Percentiles rank a stretch among this genome's conserved stretches.
Conservation (phyloP, 2,797 vertebrate species). For the Phoxinus dragarum region DNA sequence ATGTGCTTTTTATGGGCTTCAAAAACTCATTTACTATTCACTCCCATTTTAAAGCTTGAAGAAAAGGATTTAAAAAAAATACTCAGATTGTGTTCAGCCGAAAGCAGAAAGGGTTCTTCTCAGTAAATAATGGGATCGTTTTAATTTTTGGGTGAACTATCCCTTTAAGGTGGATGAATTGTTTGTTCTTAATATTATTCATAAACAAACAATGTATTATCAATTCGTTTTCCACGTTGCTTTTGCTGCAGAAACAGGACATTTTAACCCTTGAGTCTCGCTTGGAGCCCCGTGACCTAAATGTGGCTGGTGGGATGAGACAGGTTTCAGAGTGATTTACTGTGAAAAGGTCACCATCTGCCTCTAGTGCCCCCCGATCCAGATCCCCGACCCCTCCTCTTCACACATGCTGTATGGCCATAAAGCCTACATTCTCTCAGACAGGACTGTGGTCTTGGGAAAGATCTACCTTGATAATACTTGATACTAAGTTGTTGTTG, state of each 20-base stretch:
- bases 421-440: not conserved
- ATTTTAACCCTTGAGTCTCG: not conserved
- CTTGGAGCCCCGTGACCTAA: not conserved
- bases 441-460: not conserved
- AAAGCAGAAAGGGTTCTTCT: too few species aligned
- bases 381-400: conserved; percentile 45
- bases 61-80: too few species aligned
- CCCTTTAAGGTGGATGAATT: too few species aligned
- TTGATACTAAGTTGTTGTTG: not conserved
- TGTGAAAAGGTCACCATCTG: conserved; percentile 82
- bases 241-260: not conserved
- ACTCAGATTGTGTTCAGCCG: too few species aligned
- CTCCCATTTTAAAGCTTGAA: too few species aligned
- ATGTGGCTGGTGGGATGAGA: conserved; percentile 58
- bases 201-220: not conserved
- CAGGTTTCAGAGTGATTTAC: conserved; percentile 76
- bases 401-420: conserved; percentile 8
- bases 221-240: not conserved
- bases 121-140: too few species aligned
- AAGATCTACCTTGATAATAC: not conserved
- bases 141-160: too few species aligned
- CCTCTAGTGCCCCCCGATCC: conserved; percentile 64
- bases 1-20: too few species aligned
- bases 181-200: not conserved
- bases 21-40: too few species aligned